phyloP scores from a whole-genome alignment of 2,888 invertebrate genomes.

The Drosophila rellima region DNA sequence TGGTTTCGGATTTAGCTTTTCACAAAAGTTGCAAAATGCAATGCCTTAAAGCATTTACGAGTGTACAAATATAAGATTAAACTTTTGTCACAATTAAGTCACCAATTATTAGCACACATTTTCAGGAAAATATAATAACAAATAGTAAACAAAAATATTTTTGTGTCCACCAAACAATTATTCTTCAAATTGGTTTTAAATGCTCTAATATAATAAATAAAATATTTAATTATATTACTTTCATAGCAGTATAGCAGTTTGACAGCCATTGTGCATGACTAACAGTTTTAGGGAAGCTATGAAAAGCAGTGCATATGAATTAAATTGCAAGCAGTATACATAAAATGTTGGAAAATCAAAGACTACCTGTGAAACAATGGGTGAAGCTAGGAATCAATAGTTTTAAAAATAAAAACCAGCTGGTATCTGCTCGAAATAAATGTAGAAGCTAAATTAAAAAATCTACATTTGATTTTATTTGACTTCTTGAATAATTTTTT shows the following conservation, averaged over 20 bases:
- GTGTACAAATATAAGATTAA: background rate
- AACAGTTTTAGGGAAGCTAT: no score
- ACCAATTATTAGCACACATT: no score
- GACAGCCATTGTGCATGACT: background rate
- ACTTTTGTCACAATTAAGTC: background rate
- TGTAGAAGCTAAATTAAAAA: no score
- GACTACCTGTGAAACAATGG: background rate
- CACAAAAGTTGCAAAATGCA: background rate
- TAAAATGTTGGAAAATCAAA: background rate
- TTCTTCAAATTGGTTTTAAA: background rate
- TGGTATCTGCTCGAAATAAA: no score
- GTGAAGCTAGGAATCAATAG: background rate
- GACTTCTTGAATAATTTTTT: no score
- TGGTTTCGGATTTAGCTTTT: background rate
- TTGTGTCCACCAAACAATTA: background rate
- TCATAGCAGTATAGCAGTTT: slow-evolving; percentile 14
- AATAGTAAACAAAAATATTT: background rate
- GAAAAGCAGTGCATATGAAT: slow-evolving; percentile 29
- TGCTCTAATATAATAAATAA: background rate
- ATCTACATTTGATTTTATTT: no score
- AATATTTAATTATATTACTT: background rate
- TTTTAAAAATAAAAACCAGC: no score
- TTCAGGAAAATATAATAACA: background rate
- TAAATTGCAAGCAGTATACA: slow-evolving; percentile 22
- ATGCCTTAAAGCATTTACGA: background rate